Conservation (phyloP, 1,140 invertebrate species). For the Archivesica marissinica region DNA sequence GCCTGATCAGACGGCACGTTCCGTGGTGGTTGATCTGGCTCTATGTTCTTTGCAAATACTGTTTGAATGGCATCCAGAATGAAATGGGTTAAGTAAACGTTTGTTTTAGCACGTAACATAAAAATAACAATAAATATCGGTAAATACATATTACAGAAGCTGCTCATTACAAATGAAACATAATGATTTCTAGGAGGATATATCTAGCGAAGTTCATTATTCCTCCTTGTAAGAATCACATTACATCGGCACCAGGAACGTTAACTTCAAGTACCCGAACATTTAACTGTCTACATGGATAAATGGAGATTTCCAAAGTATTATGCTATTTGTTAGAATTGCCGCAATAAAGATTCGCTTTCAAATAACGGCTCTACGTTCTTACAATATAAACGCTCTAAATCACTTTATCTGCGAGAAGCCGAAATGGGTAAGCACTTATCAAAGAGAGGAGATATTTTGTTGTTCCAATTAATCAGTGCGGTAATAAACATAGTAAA, state of each 20-base stretch:
- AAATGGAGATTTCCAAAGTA: neutral
- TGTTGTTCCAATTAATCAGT: constrained; percentile 17
- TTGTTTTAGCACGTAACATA: neutral
- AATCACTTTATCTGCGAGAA: constrained; percentile 10
- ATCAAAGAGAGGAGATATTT: constrained; percentile 2
- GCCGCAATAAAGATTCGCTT: neutral
- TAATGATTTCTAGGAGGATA: neutral
- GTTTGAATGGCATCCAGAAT: no score
- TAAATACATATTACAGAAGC: neutral
- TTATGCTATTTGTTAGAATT: neutral
- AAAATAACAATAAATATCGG: neutral
- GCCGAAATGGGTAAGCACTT: neutral
- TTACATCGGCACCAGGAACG: neutral
- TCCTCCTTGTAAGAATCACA: neutral
- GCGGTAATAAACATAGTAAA: constrained; percentile 24
- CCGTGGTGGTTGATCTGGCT: no score
- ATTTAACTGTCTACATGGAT: neutral
- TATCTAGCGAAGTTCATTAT: neutral
- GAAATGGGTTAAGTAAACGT: no score
- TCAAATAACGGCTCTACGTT: neutral
- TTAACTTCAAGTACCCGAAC: neutral
- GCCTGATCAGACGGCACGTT: no score
- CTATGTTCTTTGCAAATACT: no score
- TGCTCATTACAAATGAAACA: neutral
- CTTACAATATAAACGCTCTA: no score